A percentile compares a stretch with the other conserved stretches of the same genome.
Conservation (phyloP, 2,888 invertebrate species). For the Troilus luridus region DNA sequence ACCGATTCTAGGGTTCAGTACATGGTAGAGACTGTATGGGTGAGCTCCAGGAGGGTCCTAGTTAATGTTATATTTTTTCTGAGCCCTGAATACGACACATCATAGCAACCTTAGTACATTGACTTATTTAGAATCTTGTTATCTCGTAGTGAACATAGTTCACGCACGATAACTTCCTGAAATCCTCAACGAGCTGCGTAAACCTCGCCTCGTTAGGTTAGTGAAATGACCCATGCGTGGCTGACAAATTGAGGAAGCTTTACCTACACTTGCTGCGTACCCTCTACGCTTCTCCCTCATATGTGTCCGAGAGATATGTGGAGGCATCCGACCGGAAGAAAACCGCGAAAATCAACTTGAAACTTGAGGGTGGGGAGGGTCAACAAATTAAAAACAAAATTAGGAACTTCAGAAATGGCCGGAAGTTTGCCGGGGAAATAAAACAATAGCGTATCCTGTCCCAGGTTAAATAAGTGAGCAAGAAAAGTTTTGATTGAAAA, state of each 20-base stretch:
- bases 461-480: conserved; percentile 40
- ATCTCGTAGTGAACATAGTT: not conserved
- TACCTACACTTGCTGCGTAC: not conserved
- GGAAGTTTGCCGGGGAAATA: not conserved
- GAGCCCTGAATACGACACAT: not conserved
- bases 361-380: not conserved
- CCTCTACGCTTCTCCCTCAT: not conserved
- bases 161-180: not conserved
- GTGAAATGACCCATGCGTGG: not conserved
- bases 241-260: not conserved
- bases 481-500: conserved; percentile 49
- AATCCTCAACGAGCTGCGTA: not conserved
- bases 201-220: not conserved
- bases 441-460: conserved; percentile 32
- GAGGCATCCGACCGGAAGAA: not conserved
- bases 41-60: too few relatives aligned
- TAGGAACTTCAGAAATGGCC: conserved; percentile 8
- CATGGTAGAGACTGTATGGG: too few relatives aligned
- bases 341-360: not conserved
- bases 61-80: too few relatives aligned
- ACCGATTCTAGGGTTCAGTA: too few relatives aligned
- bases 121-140: not conserved
- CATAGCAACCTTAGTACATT: not conserved
- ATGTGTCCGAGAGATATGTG: not conserved
- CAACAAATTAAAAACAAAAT: conserved; percentile 34